phyloP scores from a whole-genome alignment of 2,113 vertebrate species.

The Takifugu flavidus region DNA sequence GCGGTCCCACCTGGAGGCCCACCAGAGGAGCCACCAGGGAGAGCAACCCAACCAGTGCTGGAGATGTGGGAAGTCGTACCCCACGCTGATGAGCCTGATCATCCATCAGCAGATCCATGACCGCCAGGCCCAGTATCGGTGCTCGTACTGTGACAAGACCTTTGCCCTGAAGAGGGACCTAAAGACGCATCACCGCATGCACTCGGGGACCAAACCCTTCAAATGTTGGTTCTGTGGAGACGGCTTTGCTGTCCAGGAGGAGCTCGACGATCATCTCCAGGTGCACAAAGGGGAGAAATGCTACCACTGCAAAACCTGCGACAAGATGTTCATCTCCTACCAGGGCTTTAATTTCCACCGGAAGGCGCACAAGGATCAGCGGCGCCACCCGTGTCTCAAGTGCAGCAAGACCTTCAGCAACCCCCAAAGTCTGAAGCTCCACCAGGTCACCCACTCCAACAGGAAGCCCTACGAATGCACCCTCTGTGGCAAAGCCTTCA shows the following conservation, averaged over 20 bases:
- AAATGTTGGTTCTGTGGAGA: conserved; percentile 62
- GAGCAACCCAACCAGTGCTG: conserved; percentile 56
- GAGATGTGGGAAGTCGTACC: conserved; percentile 57
- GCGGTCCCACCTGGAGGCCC: conserved; percentile 52
- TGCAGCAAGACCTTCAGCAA: conserved; percentile 56
- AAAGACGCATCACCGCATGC: conserved; percentile 58
- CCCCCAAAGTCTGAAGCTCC: conserved; percentile 57
- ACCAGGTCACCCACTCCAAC: conserved; percentile 55
- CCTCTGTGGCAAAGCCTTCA: conserved; percentile 56
- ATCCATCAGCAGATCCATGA: conserved; percentile 59
- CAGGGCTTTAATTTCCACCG: conserved; percentile 63
- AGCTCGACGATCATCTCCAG: conserved; percentile 40
- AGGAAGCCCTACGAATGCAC: conserved; percentile 50
- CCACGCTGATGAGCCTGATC: conserved; percentile 46
- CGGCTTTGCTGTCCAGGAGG: conserved; percentile 31
- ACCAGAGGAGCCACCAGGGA: conserved; percentile 37
- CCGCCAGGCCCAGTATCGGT: conserved; percentile 40
- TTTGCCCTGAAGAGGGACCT: conserved; percentile 58
- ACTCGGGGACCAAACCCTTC: conserved; percentile 56
- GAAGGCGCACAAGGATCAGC: conserved; percentile 24
- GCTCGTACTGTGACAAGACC: conserved; percentile 52
- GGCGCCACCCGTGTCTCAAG: conserved; percentile 38
- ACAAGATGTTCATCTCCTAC: conserved; percentile 60
- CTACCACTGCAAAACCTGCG: conserved; percentile 46
- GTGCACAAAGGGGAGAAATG: conserved; percentile 44